Percentiles rank a stretch among this genome's conserved stretches.
phyloP scores from a whole-genome alignment of 2,888 invertebrate genomes.

The Orgyia antiqua region DNA sequence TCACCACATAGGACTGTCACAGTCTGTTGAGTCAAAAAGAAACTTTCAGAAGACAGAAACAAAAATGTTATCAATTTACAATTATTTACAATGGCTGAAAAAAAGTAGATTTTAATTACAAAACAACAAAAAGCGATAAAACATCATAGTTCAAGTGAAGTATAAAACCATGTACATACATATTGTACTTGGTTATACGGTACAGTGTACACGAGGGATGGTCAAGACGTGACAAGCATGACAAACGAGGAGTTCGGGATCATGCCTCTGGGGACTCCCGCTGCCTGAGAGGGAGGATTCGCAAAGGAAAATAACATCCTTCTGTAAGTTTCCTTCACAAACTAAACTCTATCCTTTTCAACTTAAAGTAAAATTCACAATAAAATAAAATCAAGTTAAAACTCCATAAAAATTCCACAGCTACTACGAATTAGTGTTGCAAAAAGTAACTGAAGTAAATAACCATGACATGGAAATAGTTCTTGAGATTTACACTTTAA shows the following conservation, averaged over 20 bases:
- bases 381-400: conserved; percentile 26
- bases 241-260: conserved; percentile 72
- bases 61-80: no score
- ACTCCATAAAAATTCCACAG: conserved; percentile 55
- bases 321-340: conserved; percentile 24
- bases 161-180: conserved; percentile 23
- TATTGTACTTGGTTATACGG: conserved; percentile 45
- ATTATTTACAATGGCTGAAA: no score
- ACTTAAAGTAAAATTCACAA: conserved; percentile 28
- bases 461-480: conserved; percentile 30
- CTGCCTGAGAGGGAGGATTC: conserved; percentile 47
- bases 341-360: conserved; percentile 26
- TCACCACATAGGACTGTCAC: no score
- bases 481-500: conserved; percentile 26
- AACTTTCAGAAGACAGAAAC: no score
- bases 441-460: conserved; percentile 53
- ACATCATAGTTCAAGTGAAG: conserved; percentile 22
- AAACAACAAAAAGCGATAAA: conserved; percentile 16
- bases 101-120: no score
- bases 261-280: conserved; percentile 70
- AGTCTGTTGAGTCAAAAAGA: no score
- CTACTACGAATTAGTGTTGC: conserved; percentile 60
- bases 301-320: conserved; percentile 49
- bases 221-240: conserved; percentile 76
- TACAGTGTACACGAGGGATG: conserved; percentile 68